Base-by-base conservation (phyloP, 2,888 invertebrate genomes). In the Diplazon laetatorius region DNA sequence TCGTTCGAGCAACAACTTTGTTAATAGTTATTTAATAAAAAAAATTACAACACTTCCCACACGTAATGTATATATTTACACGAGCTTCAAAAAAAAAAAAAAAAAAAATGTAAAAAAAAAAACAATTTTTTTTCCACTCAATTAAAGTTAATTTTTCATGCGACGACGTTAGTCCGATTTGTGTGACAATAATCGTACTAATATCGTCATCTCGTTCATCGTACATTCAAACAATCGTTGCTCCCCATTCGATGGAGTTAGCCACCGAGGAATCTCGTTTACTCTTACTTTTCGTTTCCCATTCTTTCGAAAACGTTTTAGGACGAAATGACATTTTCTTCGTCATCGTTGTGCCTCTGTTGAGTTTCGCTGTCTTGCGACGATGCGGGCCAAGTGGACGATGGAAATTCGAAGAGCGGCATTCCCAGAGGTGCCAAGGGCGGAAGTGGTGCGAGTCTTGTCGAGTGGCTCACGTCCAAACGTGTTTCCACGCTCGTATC, bases 371-470 rank as follows among this genome's bases (percentile, higher is more conserved):
- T 25, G 14, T 55, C 52, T 1, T n/a, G 55, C 4, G 55, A 3
- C 1, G 14, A 16, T 2, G 16, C 55, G 14, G 30, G 30, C 55
- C 55, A 55, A 25, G 16, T 55, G 14, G 83, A 79, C 12, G 84
- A 79, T 62, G 86, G 87, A 86, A 93, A 93, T 85, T 94, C 93
- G 86, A 94, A 94, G 69, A 92, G 91, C 18, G 94, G 94, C 92
- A 94, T 92, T 88, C 94, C 94, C n/a, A 94, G 90, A 6, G 94
- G 94, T 37, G 93, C 92, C 50, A 94, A 87, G 0, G 92, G 91
- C 35, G 93, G 93, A 71, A 93, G 83, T 12, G 91, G 88, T 37
- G 85, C 87, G 44, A 87, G 86, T 81, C 82, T 87, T 81, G 84
- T 84, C 72, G 87, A 86, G 82, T 83, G 88, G 69, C 85, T 85